Evolutionary conservation across 2,888 invertebrate genomes (phyloP).

Genomic region (Stomorhina lunata): DNA sequence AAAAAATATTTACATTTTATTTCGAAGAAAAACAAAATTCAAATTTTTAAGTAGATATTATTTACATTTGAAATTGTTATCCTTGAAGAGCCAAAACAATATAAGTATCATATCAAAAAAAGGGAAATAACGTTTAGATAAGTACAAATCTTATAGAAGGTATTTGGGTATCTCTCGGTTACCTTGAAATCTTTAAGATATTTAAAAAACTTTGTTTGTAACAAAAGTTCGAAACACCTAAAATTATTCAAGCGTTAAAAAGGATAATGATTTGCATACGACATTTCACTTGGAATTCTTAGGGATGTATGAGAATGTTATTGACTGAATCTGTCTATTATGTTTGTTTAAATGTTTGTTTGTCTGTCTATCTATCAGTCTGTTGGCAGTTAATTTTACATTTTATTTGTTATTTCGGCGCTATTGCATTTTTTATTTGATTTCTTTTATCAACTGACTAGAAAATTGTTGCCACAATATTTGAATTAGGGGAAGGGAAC

Average conservation of each 20-base stretch:
- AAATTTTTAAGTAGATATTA: not conserved
- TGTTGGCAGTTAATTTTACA: too few species aligned
- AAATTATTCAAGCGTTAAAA: not conserved
- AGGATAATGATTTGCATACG: slow-evolving; percentile 3
- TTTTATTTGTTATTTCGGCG: not conserved
- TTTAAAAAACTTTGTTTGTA: not conserved
- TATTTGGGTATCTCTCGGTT: not conserved
- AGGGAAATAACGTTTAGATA: not conserved
- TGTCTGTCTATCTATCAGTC: too few species aligned
- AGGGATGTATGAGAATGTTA: too few species aligned
- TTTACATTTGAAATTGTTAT: not conserved
- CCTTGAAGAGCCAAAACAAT: too few species aligned
- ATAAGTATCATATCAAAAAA: not conserved
- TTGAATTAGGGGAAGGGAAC: not conserved
- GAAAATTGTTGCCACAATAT: slow-evolving; percentile 1
- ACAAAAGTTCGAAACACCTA: not conserved
- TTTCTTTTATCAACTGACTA: not conserved
- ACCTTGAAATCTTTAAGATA: not conserved
- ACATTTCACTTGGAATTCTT: not conserved
- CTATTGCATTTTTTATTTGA: not conserved
- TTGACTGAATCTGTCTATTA: not conserved
- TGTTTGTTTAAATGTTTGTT: not conserved
- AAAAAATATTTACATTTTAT: not conserved
- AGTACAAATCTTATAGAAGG: not conserved
- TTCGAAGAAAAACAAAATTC: not conserved